phyloP scores from a whole-genome alignment of 2,797 vertebrate genomes.

The Coreius guichenoti region DNA sequence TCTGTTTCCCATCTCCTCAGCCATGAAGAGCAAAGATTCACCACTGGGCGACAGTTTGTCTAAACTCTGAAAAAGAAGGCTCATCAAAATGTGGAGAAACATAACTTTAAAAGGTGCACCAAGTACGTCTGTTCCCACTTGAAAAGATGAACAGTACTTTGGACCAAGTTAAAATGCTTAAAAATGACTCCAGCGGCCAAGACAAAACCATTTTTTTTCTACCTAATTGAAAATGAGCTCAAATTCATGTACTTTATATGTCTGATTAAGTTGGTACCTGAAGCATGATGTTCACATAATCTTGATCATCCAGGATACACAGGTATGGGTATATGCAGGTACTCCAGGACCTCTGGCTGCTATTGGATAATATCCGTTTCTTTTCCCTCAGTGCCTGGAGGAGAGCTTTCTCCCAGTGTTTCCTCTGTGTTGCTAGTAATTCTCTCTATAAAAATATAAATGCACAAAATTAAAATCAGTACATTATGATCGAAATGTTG shows the following conservation, averaged over 20 bases:
- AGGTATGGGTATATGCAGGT: conserved; percentile 86
- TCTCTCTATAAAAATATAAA: conserved; percentile 77
- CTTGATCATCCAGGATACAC: conserved; percentile 83
- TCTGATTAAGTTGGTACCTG: conserved; percentile 75
- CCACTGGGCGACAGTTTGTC: conserved; percentile 82
- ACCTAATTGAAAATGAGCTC: background rate
- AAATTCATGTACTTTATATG: background rate
- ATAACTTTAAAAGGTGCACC: background rate
- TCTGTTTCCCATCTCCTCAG: conserved; percentile 80
- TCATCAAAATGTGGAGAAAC: conserved; percentile 30
- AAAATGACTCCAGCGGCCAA: background rate
- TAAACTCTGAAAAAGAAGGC: conserved; percentile 76
- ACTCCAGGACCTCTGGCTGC: conserved; percentile 20
- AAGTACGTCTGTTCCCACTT: background rate
- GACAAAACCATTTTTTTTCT: background rate
- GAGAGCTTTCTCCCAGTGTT: conserved; percentile 79
- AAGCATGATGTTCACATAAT: conserved; percentile 87
- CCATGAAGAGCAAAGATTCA: conserved; percentile 81
- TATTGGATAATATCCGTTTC: conserved; percentile 73
- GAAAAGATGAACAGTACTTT: background rate
- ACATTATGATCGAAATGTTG: background rate
- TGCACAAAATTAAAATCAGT: background rate
- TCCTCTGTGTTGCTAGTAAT: conserved; percentile 76
- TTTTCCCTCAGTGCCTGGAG: conserved; percentile 77
- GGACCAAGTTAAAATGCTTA: background rate